A percentile compares a stretch with the other conserved stretches of the same genome.
Evolutionary conservation across 2,113 vertebrate genomes (phyloP).

Genomic region (Chionomys nivalis): DNA sequence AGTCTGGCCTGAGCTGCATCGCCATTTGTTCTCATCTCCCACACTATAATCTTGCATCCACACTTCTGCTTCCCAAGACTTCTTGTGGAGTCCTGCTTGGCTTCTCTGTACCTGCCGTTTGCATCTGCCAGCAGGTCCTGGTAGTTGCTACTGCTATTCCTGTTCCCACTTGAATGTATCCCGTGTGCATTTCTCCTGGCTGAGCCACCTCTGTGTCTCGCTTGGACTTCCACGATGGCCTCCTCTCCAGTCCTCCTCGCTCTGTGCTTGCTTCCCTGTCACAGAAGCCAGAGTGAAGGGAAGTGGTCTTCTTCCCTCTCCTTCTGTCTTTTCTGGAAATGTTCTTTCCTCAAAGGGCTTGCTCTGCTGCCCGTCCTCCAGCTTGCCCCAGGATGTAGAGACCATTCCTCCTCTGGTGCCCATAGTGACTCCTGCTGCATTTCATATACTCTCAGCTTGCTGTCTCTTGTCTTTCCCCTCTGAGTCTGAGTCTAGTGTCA

Average conservation of each 20-base stretch:
- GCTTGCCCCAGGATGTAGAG: no score
- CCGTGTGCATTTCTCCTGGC: fast-evolving
- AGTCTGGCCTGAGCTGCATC: fast-evolving
- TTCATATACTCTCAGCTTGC: neutral
- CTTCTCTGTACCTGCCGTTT: neutral
- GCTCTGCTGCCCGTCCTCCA: no score
- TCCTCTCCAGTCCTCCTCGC: fast-evolving
- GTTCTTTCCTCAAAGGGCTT: fast-evolving
- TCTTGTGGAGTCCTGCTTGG: neutral
- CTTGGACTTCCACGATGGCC: neutral
- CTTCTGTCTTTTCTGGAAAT: neutral
- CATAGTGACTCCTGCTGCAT: neutral
- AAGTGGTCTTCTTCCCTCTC: fast-evolving
- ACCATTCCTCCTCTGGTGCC: fast-evolving
- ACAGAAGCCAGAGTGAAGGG: no score
- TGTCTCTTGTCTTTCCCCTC: neutral
- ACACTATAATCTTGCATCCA: fast-evolving
- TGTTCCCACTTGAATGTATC: fast-evolving
- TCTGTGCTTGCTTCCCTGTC: fast-evolving
- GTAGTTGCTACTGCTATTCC: neutral
- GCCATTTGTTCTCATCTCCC: fast-evolving
- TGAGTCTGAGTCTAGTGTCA: neutral
- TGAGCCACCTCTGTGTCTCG: fast-evolving
- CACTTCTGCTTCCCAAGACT: neutral
- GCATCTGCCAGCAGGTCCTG: neutral